These are phyloP conservation scores for Cardinalis cardinalis DNA, from an alignment of 2,113 vertebrate genomes.

Conservation along the genomic window DNA sequence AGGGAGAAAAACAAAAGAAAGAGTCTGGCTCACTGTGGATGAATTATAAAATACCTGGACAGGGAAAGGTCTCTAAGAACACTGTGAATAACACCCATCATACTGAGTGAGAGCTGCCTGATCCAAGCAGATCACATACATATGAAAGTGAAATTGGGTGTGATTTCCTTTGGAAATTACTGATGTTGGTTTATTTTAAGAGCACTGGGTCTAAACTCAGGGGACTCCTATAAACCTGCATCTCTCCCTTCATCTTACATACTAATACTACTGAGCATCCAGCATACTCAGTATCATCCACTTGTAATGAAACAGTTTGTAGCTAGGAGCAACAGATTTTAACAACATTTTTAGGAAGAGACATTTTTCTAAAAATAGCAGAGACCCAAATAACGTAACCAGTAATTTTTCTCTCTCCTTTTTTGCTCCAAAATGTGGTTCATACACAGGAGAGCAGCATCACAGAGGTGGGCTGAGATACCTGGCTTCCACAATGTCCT, in stretches of 20 bases:
- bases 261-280: not conserved
- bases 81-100: not conserved
- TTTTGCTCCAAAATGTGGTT: not conserved
- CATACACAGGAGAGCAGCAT: not conserved
- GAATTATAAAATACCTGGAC: not conserved
- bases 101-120: accelerated
- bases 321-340: not conserved
- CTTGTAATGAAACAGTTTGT: not conserved
- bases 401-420: not conserved
- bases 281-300: not conserved
- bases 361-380: not conserved
- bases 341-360: not conserved
- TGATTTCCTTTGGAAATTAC: not conserved
- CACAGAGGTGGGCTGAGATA: not conserved
- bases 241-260: not conserved
- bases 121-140: not conserved
- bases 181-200: not conserved
- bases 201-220: not conserved
- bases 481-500: not conserved
- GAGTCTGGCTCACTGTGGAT: not conserved
- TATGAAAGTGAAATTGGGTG: not conserved
- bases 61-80: not conserved
- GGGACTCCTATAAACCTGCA: not conserved
- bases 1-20: not conserved
- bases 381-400: not conserved